Conservation (phyloP, 2,113 vertebrate genomes). For the Aix galericulata region DNA sequence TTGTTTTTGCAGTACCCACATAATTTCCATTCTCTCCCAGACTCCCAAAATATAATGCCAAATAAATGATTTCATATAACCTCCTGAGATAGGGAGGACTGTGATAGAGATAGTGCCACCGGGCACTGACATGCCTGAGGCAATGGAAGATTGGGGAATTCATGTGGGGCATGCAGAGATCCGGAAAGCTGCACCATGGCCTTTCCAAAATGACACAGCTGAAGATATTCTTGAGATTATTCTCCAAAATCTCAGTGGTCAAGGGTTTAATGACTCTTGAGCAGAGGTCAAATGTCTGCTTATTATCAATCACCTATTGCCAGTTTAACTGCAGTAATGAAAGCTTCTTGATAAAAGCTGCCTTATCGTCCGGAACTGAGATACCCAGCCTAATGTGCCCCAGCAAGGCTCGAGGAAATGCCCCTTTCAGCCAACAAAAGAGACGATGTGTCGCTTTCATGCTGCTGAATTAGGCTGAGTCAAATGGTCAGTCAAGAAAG, state of each 20-base stretch:
- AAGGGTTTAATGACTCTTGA: conserved; percentile 29
- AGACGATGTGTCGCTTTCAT: not conserved
- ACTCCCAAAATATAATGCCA: not conserved
- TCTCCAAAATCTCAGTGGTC: not conserved
- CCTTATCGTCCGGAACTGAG: conserved; percentile 42
- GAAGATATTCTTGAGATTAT: not conserved
- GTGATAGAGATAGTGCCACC: not conserved
- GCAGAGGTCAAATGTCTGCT: not conserved
- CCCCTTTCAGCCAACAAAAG: not conserved
- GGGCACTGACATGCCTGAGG: not conserved
- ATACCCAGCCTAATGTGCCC: not conserved
- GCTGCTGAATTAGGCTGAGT: not conserved
- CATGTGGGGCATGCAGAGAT: not conserved
- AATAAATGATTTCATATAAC: not conserved
- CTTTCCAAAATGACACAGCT: not conserved
- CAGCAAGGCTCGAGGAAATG: not conserved
- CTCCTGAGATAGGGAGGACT: not conserved
- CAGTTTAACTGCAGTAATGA: conserved; percentile 33
- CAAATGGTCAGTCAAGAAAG: not conserved
- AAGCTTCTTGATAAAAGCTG: conserved; percentile 30
- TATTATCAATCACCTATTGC: conserved; percentile 2
- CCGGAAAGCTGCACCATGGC: not conserved
- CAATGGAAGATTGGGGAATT: not conserved
- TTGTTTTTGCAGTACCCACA: not conserved
- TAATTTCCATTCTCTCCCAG: not conserved